These are phyloP conservation scores for Mastacembelus armatus DNA, from an alignment of 2,797 vertebrate species.

Conservation along the genomic window DNA sequence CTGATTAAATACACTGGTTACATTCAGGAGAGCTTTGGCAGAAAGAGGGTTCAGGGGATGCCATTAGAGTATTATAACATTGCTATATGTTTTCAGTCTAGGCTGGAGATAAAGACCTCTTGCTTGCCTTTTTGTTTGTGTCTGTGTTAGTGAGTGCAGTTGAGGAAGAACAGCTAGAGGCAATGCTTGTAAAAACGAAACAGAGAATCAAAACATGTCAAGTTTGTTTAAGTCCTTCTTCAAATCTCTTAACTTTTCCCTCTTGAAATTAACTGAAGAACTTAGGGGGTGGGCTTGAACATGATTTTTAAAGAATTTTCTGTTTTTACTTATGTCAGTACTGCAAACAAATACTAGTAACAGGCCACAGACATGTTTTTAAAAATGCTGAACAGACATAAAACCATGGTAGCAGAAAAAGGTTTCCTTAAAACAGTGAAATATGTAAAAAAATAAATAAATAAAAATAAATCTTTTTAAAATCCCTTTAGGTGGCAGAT, in stretches of 20 bases:
- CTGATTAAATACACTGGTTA: slow-evolving; percentile 81
- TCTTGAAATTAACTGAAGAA: slow-evolving; percentile 37
- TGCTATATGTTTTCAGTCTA: slow-evolving; percentile 58
- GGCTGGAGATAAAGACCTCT: slow-evolving; percentile 43
- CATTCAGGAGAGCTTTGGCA: slow-evolving; percentile 70
- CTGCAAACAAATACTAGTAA: slow-evolving; percentile 44
- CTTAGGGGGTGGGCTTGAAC: slow-evolving; percentile 4
- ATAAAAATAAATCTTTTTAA: neutral
- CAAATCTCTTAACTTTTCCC: slow-evolving; percentile 42
- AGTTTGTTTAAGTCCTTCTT: slow-evolving; percentile 41
- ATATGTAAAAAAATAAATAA: slow-evolving; percentile 31
- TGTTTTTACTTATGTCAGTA: slow-evolving; percentile 41
- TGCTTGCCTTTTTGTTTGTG: slow-evolving; percentile 32
- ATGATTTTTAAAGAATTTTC: slow-evolving; percentile 23
- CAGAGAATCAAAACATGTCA: slow-evolving; percentile 56
- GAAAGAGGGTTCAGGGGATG: slow-evolving; percentile 62
- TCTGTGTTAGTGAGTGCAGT: slow-evolving; percentile 1
- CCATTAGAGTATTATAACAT: slow-evolving; percentile 59
- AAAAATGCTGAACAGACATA: slow-evolving; percentile 19
- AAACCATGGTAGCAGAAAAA: slow-evolving; percentile 26
- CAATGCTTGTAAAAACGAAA: slow-evolving; percentile 40
- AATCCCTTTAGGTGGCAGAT: neutral
- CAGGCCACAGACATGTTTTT: slow-evolving; percentile 24
- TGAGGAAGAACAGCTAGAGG: slow-evolving; percentile 46
- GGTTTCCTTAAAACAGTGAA: slow-evolving; percentile 4